phyloP scores from a whole-genome alignment of 1,140 invertebrate genomes.

The Papilio polyxenes region DNA sequence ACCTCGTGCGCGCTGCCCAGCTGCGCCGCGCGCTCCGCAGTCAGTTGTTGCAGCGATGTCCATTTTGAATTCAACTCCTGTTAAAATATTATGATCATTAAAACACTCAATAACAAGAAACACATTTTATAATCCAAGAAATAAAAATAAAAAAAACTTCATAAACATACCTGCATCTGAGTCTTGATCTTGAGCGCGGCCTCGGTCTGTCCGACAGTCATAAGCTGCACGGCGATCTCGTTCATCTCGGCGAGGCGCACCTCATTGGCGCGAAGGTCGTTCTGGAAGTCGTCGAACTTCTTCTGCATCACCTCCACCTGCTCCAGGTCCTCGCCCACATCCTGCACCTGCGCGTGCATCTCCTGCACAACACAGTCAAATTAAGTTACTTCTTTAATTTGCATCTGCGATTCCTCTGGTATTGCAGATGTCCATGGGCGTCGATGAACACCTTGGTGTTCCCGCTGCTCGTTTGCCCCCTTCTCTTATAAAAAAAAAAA shows the following conservation, averaged over 20 bases:
- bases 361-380: slow-evolving; percentile 74
- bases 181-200: slow-evolving; percentile 99
- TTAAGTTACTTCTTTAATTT: not conserved
- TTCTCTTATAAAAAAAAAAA: no score
- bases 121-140: not conserved
- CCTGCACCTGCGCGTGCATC: slow-evolving; percentile 94
- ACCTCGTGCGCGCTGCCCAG: slow-evolving; percentile 99
- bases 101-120: not conserved
- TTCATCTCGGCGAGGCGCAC: slow-evolving; percentile 98
- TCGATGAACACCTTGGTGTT: no score
- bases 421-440: no score
- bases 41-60: slow-evolving; percentile 94
- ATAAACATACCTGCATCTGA: slow-evolving; percentile 91
- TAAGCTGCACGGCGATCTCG: slow-evolving; percentile 97
- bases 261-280: slow-evolving; percentile 98
- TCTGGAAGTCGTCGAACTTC: slow-evolving; percentile 99
- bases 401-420: no score
- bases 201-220: slow-evolving; percentile 98
- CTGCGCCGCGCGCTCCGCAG: slow-evolving; percentile 95
- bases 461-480: no score
- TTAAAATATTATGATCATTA: no score
- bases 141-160: no score
- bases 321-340: slow-evolving; percentile 98
- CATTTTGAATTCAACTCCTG: slow-evolving; percentile 96
- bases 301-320: slow-evolving; percentile 99